Evolutionary conservation across 2,888 invertebrate genomes (phyloP).

Genomic region (Mimachlamys varia): DNA sequence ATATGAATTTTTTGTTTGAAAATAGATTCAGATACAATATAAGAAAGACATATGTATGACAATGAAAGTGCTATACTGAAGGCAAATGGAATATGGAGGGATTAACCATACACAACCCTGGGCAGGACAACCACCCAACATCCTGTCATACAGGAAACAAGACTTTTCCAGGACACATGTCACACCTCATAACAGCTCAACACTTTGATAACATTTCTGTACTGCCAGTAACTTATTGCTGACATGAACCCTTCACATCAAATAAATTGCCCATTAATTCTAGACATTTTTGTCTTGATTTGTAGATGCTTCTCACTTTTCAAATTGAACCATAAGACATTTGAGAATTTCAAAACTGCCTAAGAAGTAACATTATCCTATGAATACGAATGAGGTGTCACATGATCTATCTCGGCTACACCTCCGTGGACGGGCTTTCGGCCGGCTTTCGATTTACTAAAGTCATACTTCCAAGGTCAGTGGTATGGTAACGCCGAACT

Average conservation of each 20-base stretch:
- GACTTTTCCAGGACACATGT: background rate
- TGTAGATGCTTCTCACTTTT: background rate
- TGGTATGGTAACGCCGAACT: slow-evolving; percentile 28
- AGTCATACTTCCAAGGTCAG: slow-evolving; percentile 44
- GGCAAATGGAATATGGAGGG: slow-evolving; percentile 29
- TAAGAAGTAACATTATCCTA: background rate
- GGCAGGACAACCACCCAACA: background rate
- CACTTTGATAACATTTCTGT: background rate
- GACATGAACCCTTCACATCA: background rate
- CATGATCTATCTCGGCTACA: slow-evolving; percentile 35
- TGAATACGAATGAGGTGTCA: background rate
- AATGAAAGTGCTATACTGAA: background rate
- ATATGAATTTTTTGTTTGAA: background rate
- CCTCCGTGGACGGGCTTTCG: slow-evolving; percentile 48
- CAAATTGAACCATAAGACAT: background rate
- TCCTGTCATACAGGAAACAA: background rate
- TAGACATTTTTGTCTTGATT: background rate
- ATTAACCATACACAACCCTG: slow-evolving; percentile 5
- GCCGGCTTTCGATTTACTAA: slow-evolving; percentile 41
- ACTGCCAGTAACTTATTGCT: background rate
- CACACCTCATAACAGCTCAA: background rate
- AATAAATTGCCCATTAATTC: background rate
- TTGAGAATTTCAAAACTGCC: background rate
- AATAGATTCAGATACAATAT: background rate
- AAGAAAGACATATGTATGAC: background rate